Percentiles rank a stretch among this genome's conserved stretches.
Evolutionary conservation across 2,888 invertebrate species (phyloP).

Genomic region (Entomobrya proxima): DNA sequence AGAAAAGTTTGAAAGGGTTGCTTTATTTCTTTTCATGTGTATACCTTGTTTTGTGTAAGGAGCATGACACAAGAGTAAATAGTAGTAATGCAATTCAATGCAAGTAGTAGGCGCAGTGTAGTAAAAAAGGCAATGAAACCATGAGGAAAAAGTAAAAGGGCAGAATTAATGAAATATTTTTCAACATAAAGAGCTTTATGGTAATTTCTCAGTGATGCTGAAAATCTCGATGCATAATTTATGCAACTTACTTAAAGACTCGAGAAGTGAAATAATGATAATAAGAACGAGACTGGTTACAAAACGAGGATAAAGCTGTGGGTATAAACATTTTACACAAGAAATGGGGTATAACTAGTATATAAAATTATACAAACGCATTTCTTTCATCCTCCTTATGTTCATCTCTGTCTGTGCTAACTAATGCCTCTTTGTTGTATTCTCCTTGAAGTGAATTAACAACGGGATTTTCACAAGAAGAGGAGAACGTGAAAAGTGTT

Average conservation of each 20-base stretch:
- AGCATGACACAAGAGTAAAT: slow-evolving; percentile 28
- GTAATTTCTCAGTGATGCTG: slow-evolving; percentile 65
- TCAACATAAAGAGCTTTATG: slow-evolving; percentile 60
- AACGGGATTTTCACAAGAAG: neutral
- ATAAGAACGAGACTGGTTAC: neutral
- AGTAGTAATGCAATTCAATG: slow-evolving; percentile 23
- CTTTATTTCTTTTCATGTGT: neutral
- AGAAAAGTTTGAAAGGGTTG: slow-evolving; percentile 25
- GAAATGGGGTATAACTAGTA: slow-evolving; percentile 9
- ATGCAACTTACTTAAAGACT: slow-evolving; percentile 55
- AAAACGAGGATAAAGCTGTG: neutral
- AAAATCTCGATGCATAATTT: slow-evolving; percentile 66
- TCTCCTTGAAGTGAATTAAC: slow-evolving; percentile 46
- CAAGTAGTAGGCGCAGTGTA: neutral
- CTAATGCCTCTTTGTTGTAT: neutral
- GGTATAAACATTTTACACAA: neutral
- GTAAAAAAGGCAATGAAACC: slow-evolving; percentile 43
- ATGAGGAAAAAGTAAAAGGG: slow-evolving; percentile 62
- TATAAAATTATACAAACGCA: neutral
- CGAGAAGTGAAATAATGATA: slow-evolving; percentile 24
- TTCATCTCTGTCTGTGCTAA: neutral
- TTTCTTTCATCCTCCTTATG: slow-evolving; percentile 23
- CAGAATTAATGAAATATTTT: slow-evolving; percentile 65
- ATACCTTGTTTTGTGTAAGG: neutral
- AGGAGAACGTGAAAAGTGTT: neutral